phyloP scores from a whole-genome alignment of 2,113 vertebrate genomes.

The Scytalopus superciliaris region DNA sequence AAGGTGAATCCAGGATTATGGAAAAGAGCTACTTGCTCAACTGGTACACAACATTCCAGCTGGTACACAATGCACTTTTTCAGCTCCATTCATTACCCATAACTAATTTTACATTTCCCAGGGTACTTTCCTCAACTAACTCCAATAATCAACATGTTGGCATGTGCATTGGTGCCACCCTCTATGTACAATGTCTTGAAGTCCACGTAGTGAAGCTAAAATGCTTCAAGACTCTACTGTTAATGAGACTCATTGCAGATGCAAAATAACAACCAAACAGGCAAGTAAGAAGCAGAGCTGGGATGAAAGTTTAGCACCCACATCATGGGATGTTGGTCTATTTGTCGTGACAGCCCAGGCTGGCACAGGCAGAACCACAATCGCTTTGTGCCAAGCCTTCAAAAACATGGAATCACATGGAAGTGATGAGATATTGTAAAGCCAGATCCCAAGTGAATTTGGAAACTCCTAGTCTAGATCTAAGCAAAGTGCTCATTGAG shows the following conservation, averaged over 20 bases:
- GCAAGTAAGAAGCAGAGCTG: background rate
- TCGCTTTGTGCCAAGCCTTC: background rate
- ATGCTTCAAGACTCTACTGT: background rate
- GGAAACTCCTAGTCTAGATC: background rate
- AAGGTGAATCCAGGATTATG: background rate
- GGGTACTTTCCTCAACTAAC: background rate
- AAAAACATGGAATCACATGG: background rate
- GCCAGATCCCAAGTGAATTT: background rate
- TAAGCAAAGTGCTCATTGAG: background rate
- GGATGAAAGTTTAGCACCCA: background rate
- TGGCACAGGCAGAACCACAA: background rate
- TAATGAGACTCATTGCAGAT: background rate
- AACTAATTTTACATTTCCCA: background rate
- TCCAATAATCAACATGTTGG: background rate
- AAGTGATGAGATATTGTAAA: background rate
- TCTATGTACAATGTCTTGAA: background rate
- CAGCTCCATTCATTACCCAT: background rate
- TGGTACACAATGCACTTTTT: background rate
- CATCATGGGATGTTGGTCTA: too few species aligned
- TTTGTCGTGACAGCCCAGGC: background rate
- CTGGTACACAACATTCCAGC: background rate
- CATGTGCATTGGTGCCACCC: background rate
- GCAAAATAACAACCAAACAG: rapidly evolving
- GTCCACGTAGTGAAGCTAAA: background rate
- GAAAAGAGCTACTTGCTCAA: background rate